Base-by-base conservation (phyloP, 2,113 vertebrate genomes). In the Arvicanthis niloticus region DNA sequence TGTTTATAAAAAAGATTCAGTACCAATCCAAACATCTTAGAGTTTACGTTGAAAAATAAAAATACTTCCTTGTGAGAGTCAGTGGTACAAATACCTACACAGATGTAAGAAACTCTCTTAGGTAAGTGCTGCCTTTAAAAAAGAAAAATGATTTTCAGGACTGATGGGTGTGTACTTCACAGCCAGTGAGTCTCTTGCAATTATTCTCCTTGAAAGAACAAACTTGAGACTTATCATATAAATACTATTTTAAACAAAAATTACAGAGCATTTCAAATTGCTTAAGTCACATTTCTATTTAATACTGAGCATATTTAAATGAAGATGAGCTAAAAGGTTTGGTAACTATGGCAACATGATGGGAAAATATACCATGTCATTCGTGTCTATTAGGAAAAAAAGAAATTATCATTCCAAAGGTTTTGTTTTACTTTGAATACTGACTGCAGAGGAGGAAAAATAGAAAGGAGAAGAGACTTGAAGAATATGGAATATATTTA, bases 311-410 rank as follows among this genome's bases (percentile, higher is more conserved):
- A 94, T 93, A 97, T 97, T 97, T 96, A 97, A 98, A 81, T 96
- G 86, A 95, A 95, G 75, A 95, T 60, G 92, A 94, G 29, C 93
- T 91, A 80, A 95, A 97, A 89, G 91, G 3, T 89, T 96, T 98
- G 65, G 97, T 98, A 97, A 93, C 92, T 94, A 98, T 98, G 91
- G 95, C 91, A 98, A 97, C 97, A 65, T 78, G 80, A 93, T 97
- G 75, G 94, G 88, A 98, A 96, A 97, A 97, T 96, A 97, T 94
- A 93, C 67, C 76, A 78, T 96, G 93, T 93, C 95, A 93, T 97
- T 96, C 94, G 94, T 97, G 67, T 80, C 93, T 95, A 96, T 96
- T 96, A 97, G 94, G 77, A 96, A 81, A 94, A 81, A 94, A 70
- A 93, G 91, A 84, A 58, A 91, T 93, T 97, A 97, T 91, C 75